Conservation (phyloP, 2,113 vertebrate species). For the Hydrolagus affinis region DNA sequence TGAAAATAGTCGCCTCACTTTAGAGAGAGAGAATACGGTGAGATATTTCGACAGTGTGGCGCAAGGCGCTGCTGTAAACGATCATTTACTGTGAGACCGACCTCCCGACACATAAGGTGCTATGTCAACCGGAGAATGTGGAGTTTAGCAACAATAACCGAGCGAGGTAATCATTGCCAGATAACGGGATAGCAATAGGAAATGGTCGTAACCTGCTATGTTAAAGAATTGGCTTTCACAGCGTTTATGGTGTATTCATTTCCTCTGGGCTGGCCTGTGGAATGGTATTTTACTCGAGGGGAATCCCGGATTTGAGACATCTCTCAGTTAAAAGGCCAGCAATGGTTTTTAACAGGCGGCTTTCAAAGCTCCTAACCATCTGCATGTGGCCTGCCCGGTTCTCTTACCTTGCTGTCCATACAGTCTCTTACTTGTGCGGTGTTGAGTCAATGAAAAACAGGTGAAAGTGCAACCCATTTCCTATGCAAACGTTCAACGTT, state of each 20-base stretch:
- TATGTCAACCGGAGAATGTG: too few species aligned
- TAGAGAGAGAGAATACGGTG: too few species aligned
- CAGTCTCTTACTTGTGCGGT: not conserved
- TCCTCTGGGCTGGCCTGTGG: not conserved
- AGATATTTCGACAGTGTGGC: too few species aligned
- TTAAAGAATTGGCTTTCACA: not conserved
- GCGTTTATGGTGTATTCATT: not conserved
- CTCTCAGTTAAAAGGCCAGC: not conserved
- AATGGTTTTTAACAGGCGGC: not conserved
- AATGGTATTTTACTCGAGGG: not conserved
- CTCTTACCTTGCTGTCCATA: not conserved
- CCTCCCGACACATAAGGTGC: too few species aligned
- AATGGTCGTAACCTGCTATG: not conserved
- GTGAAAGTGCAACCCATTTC: not conserved
- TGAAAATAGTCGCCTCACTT: too few species aligned
- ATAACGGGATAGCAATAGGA: not conserved
- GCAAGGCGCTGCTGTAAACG: too few species aligned
- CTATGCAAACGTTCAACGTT: too few species aligned
- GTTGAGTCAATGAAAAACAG: not conserved
- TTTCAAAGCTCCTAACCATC: not conserved
- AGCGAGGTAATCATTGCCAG: slow-evolving; percentile 2
- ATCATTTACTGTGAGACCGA: too few species aligned
- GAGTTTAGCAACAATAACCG: too few species aligned
- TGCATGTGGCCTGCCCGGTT: not conserved
- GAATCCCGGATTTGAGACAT: not conserved